Conservation (phyloP, 2,113 vertebrate species). For the Myotis brandtii region DNA sequence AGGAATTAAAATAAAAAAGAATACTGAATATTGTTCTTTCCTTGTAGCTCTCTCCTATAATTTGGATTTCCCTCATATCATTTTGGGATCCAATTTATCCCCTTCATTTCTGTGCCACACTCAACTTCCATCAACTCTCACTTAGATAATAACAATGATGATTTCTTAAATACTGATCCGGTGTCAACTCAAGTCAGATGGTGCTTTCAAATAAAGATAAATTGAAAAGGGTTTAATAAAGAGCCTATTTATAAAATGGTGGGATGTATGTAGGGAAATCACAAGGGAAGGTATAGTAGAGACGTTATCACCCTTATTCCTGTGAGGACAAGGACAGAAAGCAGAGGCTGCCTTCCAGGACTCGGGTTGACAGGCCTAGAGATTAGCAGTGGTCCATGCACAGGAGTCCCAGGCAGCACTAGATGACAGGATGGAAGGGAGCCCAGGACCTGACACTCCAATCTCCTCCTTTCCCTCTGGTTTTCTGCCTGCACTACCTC, state of each 20-base stretch:
- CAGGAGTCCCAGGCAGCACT: accelerated
- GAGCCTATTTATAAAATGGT: not conserved
- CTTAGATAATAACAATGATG: not conserved
- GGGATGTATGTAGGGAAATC: not conserved
- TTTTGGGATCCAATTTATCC: not conserved
- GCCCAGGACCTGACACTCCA: accelerated
- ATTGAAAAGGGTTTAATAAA: conserved; percentile 37
- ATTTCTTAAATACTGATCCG: not conserved
- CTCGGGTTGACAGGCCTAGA: too few relatives aligned
- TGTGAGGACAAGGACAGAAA: not conserved
- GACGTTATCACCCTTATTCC: accelerated
- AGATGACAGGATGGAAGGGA: not conserved
- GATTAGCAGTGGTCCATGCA: not conserved
- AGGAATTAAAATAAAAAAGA: too few relatives aligned
- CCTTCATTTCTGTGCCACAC: not conserved
- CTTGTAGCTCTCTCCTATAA: not conserved
- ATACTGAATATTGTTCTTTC: not conserved
- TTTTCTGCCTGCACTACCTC: not conserved
- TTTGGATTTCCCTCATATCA: not conserved
- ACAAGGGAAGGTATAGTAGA: not conserved
- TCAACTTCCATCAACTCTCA: not conserved
- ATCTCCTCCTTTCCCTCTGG: not conserved
- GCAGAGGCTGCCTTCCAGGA: not conserved
- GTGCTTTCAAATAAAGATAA: conserved; percentile 32
- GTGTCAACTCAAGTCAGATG: conserved; percentile 33